phyloP scores from a whole-genome alignment of 2,888 invertebrate genomes.

The Amblyjoppa fuscipennis region DNA sequence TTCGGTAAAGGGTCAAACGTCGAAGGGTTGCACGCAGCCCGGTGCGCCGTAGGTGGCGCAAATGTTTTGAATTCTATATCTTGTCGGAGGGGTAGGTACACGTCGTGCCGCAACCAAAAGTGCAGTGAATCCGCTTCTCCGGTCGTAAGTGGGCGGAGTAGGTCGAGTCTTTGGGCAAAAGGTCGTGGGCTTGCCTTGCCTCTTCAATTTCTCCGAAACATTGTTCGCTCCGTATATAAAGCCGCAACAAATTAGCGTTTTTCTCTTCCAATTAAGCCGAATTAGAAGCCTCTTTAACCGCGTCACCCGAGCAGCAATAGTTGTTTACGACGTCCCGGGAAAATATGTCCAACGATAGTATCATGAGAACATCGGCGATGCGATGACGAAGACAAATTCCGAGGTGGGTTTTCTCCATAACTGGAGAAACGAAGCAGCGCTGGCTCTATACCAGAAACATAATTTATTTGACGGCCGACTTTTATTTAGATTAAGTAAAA shows the following conservation, averaged over 20 bases:
- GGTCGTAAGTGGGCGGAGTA: conserved; percentile 23
- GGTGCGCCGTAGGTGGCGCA: conserved; percentile 59
- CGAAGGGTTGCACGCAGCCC: background rate
- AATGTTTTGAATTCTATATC: conserved; percentile 67
- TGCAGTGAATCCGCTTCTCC: conserved; percentile 1
- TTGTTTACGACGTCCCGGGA: background rate
- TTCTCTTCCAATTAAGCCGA: background rate
- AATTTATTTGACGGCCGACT: too few species aligned
- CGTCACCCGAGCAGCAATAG: background rate
- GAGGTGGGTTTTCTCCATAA: too few species aligned
- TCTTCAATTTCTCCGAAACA: conserved; percentile 7
- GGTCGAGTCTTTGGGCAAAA: conserved; percentile 13
- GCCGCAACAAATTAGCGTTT: conserved; percentile 15
- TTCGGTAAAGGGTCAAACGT: conserved; percentile 25
- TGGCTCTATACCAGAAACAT: too few species aligned
- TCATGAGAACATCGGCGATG: background rate
- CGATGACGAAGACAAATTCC: background rate
- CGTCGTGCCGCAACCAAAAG: background rate
- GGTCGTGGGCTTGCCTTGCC: conserved; percentile 5
- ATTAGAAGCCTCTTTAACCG: background rate
- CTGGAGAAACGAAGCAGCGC: too few species aligned
- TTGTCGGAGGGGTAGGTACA: background rate
- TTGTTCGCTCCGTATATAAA: background rate
- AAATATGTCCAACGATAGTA: background rate
- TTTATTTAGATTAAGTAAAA: too few species aligned